A percentile compares a stretch with the other conserved stretches of the same genome.
Conservation (phyloP, 2,797 vertebrate genomes). For the Myotis vivesi region DNA sequence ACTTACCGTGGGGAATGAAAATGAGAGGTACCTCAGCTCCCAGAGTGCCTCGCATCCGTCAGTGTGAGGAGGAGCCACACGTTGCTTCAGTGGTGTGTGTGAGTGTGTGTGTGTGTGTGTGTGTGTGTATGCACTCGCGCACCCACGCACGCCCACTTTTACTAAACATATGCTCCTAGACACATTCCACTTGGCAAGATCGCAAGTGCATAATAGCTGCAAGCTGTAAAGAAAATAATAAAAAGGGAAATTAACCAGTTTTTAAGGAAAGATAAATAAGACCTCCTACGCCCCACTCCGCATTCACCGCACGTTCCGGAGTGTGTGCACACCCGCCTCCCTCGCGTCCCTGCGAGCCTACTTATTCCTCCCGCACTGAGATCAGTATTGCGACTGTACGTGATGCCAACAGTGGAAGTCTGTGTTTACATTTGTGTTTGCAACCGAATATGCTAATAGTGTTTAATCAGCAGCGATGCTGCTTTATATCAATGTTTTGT, state of each 20-base stretch:
- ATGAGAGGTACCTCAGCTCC: background rate
- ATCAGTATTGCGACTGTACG: slow-evolving; percentile 55
- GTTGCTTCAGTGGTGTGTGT: background rate
- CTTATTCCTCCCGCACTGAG: slow-evolving; percentile 42
- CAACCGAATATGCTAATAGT: slow-evolving; percentile 50
- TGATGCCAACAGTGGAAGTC: slow-evolving; percentile 59
- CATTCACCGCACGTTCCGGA: background rate
- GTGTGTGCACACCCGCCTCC: background rate
- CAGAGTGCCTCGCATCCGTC: background rate
- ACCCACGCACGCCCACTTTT: background rate
- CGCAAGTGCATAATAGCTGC: slow-evolving; percentile 16
- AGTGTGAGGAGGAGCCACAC: slow-evolving; percentile 25
- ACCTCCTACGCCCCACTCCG: slow-evolving; percentile 25
- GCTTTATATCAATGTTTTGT: slow-evolving; percentile 69
- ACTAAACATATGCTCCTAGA: slow-evolving; percentile 56
- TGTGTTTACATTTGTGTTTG: slow-evolving; percentile 65
- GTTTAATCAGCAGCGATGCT: slow-evolving; percentile 61
- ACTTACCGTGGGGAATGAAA: background rate
- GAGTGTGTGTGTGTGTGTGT: too few species aligned
- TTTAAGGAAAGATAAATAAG: slow-evolving; percentile 63
- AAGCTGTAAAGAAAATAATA: slow-evolving; percentile 52
- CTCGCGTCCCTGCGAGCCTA: background rate
- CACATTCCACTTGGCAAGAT: slow-evolving; percentile 56
- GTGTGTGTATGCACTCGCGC: too few species aligned
- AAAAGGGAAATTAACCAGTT: background rate